Conservation (phyloP, 1,140 invertebrate species). For the Ceratosolen solmsi region DNA sequence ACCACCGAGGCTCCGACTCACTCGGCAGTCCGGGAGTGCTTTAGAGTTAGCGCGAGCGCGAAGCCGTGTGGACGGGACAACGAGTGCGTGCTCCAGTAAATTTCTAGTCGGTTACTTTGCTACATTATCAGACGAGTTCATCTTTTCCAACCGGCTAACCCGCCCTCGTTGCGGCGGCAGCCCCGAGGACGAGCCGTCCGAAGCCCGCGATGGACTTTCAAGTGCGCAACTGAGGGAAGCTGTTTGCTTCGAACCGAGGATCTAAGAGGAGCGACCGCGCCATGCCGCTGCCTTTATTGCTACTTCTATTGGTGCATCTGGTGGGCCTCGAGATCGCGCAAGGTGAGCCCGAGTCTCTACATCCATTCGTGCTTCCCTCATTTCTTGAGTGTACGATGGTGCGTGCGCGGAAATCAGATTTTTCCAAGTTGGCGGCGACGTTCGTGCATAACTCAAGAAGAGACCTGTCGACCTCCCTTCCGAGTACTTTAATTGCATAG, state of each 20-base stretch:
- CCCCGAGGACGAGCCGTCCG: background rate
- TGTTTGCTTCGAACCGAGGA: background rate
- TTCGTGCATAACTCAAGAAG: no score
- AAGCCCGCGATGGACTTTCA: background rate
- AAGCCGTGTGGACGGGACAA: background rate
- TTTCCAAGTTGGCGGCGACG: no score
- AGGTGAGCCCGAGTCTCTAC: background rate
- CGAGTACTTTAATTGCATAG: no score
- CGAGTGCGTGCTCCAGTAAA: background rate
- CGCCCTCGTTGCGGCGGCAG: background rate
- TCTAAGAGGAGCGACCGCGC: background rate
- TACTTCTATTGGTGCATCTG: background rate
- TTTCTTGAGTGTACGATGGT: no score
- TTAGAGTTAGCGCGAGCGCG: background rate
- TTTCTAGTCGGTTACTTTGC: background rate
- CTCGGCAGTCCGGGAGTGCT: background rate
- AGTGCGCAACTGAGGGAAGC: background rate
- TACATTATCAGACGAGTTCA: background rate
- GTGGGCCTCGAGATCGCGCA: background rate
- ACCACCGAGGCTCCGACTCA: slow-evolving; percentile 8
- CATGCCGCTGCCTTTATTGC: background rate
- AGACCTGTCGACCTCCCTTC: no score
- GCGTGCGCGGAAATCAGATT: no score
- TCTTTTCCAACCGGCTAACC: background rate
- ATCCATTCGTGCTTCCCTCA: no score